A percentile compares a stretch with the other conserved stretches of the same genome.
Evolutionary conservation across 2,113 vertebrate genomes (phyloP).

Genomic region (Clarias batrachus): DNA sequence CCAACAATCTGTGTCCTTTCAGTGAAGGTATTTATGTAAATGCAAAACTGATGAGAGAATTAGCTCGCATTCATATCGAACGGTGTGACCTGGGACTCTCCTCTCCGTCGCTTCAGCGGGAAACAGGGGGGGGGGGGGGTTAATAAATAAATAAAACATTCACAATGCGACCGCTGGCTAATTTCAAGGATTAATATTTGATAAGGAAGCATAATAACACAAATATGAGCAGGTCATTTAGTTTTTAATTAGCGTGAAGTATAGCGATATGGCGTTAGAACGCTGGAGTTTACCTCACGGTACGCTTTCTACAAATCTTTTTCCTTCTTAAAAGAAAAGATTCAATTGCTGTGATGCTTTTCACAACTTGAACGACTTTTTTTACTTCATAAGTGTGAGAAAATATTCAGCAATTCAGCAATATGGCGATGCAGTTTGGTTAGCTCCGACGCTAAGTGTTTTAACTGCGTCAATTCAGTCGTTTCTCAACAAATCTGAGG

Average conservation of each 20-base stretch:
- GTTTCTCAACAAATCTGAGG: too few species aligned
- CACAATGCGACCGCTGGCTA: not conserved
- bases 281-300: not conserved
- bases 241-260: not conserved
- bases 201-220: too few species aligned
- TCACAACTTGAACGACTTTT: too few species aligned
- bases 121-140: not conserved
- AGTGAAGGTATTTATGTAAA: slow-evolving; percentile 56
- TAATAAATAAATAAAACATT: not conserved
- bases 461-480: too few species aligned
- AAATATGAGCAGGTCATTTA: not conserved
- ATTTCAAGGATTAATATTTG: not conserved
- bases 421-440: too few species aligned
- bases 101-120: not conserved
- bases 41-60: slow-evolving; percentile 45
- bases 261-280: not conserved
- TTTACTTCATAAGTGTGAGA: too few species aligned
- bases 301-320: too few species aligned
- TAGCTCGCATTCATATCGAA: slow-evolving; percentile 22
- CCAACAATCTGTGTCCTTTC: slow-evolving; percentile 57
- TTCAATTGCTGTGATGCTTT: not conserved
- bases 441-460: too few species aligned
- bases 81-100: slow-evolving; percentile 16
- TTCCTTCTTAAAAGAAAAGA: not conserved
- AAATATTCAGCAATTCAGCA: too few species aligned